Evolutionary conservation across 2,113 vertebrate genomes (phyloP).

Genomic region (Bettongia penicillata): DNA sequence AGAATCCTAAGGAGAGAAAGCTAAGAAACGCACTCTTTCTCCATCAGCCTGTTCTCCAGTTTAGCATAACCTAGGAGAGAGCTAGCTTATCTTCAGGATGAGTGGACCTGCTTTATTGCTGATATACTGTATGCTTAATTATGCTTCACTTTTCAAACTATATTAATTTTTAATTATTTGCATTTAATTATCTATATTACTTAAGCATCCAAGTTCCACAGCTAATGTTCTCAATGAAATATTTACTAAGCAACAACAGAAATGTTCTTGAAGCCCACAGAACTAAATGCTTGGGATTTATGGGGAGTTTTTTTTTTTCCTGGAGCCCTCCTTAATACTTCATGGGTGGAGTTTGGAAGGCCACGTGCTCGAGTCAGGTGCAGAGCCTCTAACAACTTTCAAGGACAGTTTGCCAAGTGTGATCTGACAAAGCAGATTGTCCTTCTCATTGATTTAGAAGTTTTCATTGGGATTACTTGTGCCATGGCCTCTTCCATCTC

Average conservation of each 20-base stretch:
- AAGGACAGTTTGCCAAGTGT: slow-evolving; percentile 26
- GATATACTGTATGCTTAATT: slow-evolving; percentile 68
- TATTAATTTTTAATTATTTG: slow-evolving; percentile 81
- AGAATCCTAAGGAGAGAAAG: not conserved
- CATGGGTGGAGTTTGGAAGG: not conserved
- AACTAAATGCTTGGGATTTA: slow-evolving; percentile 58
- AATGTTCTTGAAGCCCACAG: slow-evolving; percentile 50
- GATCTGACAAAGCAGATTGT: not conserved
- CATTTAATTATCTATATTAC: slow-evolving; percentile 80
- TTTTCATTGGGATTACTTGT: not conserved
- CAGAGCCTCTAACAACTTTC: not conserved
- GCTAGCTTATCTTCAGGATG: slow-evolving; percentile 56
- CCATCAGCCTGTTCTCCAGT: not conserved
- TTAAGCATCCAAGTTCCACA: slow-evolving; percentile 79
- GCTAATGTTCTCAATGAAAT: slow-evolving; percentile 81
- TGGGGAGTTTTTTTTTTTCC: slow-evolving; percentile 44
- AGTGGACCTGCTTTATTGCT: slow-evolving; percentile 53
- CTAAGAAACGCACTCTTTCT: not conserved
- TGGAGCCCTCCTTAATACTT: not conserved
- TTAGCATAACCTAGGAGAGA: slow-evolving; percentile 9
- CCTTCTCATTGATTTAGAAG: not conserved
- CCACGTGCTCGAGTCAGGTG: not conserved
- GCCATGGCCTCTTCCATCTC: slow-evolving; percentile 16
- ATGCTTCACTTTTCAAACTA: slow-evolving; percentile 75
- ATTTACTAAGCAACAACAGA: slow-evolving; percentile 78